These are phyloP conservation scores for Zapus hudsonius DNA, from an alignment of 2,113 vertebrate genomes.

Conservation along the genomic window DNA sequence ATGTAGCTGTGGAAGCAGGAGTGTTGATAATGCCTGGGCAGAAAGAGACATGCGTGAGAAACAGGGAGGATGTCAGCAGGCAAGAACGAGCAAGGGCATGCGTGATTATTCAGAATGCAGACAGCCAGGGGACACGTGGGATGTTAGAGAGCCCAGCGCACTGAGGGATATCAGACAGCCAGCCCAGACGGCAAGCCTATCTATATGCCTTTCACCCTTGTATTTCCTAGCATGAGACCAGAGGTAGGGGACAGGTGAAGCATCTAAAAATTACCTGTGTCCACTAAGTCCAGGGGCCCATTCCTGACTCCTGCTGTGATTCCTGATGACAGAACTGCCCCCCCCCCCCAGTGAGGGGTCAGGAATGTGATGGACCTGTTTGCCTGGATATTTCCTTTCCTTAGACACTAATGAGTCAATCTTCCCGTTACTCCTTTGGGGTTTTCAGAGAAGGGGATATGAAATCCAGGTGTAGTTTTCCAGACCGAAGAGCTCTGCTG, in stretches of 20 bases:
- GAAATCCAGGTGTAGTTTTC: not conserved
- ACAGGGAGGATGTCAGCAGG: accelerated
- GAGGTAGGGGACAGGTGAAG: not conserved
- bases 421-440: not conserved
- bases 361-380: not conserved
- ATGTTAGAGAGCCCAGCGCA: not conserved
- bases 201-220: not conserved
- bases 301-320: not conserved
- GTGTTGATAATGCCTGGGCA: constrained; percentile 78
- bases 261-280: not conserved
- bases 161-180: accelerated
- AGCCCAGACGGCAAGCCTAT: not conserved
- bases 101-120: not conserved
- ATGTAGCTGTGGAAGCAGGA: constrained; percentile 80
- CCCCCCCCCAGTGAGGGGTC: not conserved
- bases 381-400: not conserved
- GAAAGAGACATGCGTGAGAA: constrained; percentile 8
- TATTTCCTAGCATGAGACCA: not conserved
- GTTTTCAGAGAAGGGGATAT: not conserved
- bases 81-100: not conserved
- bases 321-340: not conserved
- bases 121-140: not conserved
- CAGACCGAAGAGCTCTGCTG: not conserved
- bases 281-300: not conserved
- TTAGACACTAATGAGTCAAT: not conserved